Base-by-base conservation (phyloP, 1,140 invertebrate genomes). In the Saccostrea cuccullata region DNA sequence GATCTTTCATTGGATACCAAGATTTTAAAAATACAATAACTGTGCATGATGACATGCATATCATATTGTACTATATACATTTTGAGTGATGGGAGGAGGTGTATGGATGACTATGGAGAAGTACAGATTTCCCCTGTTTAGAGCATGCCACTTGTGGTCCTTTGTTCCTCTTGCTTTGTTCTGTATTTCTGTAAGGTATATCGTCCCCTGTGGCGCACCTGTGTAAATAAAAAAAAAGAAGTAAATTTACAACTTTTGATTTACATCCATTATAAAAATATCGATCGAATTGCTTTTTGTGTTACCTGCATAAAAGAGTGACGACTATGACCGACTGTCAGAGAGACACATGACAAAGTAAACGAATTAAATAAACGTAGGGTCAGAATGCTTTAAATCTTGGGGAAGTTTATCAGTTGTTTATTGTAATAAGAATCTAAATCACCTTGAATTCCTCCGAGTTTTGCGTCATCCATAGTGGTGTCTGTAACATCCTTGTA, bases 381-480 rank as follows among this genome's bases (percentile, higher is more conserved):
- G 30, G 2, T 36, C 30, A 36, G 2, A 36, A 36, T 36, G 30
- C 30, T 36, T 36, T 36, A 36, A 36, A 1, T 36, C 30, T 36
- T 36, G 2, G 2, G 0, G 2, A 36, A 36, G 30, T 36, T 36
- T 2, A 36, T 36, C 56, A 58, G 15, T 17, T 36, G 36, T 67
- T 23, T 84, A 60, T 17, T 36, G 26, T 20, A 3, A 56, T 73
- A 47, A 6, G 47, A 47, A 47, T 47, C 9, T 47, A 64, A n/a
- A 23, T 84, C 40, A 26, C 77, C 36, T 86, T 26, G 30, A 23
- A 36, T 26, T 58, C 26, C 60, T 17, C 20, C 55, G 17, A 23
- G 17, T 73, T 77, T 77, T 4, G 91, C 92, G 91, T 93, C 92
- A 85, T 93, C 91, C 92, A 93, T 93, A 11, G 92, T 93, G 2